These are phyloP conservation scores for Stratiolaelaps scimitus DNA, from an alignment of 1,140 invertebrate species.

Conservation along the genomic window DNA sequence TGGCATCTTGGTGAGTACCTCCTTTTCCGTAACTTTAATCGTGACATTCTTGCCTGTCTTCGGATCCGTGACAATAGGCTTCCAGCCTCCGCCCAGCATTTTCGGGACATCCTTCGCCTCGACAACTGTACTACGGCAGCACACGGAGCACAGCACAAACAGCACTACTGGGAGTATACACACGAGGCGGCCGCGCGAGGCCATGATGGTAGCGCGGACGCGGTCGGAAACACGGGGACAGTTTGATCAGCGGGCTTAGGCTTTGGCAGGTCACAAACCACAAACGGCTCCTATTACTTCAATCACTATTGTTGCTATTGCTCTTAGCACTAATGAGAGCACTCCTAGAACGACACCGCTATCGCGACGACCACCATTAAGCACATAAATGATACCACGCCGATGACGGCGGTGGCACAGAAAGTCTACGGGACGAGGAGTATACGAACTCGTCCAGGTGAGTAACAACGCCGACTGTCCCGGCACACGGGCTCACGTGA, in stretches of 20 bases:
- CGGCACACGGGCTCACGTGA: slow-evolving; percentile 3
- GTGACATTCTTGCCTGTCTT: slow-evolving; percentile 16
- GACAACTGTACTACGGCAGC: not conserved
- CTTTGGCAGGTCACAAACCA: no score
- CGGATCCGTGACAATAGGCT: slow-evolving; percentile 25
- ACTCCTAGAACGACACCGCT: no score
- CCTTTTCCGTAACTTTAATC: slow-evolving; percentile 11
- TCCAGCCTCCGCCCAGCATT: not conserved
- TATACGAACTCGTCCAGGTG: slow-evolving; percentile 21
- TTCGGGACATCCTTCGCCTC: not conserved
- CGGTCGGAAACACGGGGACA: no score
- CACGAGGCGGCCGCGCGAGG: slow-evolving; percentile 3
- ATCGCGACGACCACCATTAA: no score
- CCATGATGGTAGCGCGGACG: not conserved
- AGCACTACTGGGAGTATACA: not conserved
- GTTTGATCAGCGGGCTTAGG: no score
- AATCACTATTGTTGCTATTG: no score
- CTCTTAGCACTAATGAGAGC: no score
- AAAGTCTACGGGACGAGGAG: not conserved
- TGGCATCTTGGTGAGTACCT: not conserved
- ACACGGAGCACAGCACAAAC: not conserved
- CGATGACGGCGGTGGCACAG: slow-evolving; percentile 2
- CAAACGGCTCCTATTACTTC: no score
- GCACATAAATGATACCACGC: not conserved
- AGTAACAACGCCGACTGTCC: slow-evolving; percentile 27